phyloP scores from a whole-genome alignment of 2,113 vertebrate genomes.

The Hypocryptadius cinnamomeus region DNA sequence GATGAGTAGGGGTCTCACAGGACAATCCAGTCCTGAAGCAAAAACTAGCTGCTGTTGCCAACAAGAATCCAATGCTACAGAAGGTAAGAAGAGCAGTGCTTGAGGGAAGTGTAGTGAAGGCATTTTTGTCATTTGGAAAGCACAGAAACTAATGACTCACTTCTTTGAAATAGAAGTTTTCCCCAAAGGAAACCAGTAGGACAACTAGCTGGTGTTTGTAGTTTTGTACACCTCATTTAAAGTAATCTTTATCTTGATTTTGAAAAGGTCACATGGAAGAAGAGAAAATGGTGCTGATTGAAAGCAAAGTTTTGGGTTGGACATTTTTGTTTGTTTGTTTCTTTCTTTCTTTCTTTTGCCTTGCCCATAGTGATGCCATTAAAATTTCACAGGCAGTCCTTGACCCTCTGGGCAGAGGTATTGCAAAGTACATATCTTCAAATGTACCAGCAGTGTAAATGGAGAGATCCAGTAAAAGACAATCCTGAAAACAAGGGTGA shows the following conservation, averaged over 20 bases:
- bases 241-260: neutral
- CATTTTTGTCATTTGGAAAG: neutral
- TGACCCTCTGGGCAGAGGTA: neutral
- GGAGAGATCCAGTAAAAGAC: neutral
- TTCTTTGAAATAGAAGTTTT: neutral
- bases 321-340: neutral
- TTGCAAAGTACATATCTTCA: neutral
- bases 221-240: neutral
- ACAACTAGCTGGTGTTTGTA: neutral
- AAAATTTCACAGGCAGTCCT: neutral
- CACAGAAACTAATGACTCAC: neutral
- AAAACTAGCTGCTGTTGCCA: neutral
- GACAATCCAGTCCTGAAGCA: neutral
- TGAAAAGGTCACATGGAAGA: neutral
- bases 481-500: neutral
- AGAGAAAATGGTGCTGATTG: neutral
- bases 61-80: neutral
- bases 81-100: neutral
- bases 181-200: neutral
- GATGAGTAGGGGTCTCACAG: neutral
- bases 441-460: neutral
- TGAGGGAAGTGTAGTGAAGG: neutral
- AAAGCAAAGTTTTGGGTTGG: neutral
- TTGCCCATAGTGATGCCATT: neutral
- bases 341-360: too few relatives aligned